phyloP scores from a whole-genome alignment of 2,113 vertebrate genomes.

The Furnarius figulus region DNA sequence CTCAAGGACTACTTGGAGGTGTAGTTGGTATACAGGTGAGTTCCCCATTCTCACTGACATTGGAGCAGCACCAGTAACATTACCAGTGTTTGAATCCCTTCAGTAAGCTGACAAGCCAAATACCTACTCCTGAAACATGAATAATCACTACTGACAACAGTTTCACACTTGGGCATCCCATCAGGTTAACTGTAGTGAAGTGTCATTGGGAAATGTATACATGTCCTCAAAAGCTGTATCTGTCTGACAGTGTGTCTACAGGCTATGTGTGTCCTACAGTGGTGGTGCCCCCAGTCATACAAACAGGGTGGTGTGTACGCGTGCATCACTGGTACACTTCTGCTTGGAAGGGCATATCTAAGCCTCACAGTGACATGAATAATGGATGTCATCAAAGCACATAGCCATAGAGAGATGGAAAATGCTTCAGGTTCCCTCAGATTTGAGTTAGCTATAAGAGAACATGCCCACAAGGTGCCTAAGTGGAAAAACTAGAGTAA shows the following conservation, averaged over 20 bases:
- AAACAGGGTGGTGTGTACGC: rapidly evolving
- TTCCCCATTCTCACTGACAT: background rate
- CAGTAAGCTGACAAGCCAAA: background rate
- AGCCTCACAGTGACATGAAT: background rate
- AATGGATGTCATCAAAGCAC: background rate
- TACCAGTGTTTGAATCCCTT: background rate
- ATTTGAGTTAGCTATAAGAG: background rate
- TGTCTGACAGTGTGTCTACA: background rate
- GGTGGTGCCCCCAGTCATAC: background rate
- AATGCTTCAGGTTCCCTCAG: background rate
- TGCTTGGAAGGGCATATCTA: background rate
- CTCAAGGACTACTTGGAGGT: background rate
- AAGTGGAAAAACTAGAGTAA: background rate
- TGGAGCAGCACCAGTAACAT: background rate
- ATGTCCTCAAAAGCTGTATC: background rate
- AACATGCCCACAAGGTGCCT: background rate
- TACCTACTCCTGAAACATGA: background rate
- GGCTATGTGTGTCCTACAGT: too few species aligned
- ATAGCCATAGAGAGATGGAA: background rate
- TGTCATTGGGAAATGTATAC: background rate
- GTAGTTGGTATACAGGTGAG: background rate
- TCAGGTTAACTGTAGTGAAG: background rate
- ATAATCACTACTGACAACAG: background rate
- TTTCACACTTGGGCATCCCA: background rate
- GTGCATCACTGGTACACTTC: background rate